phyloP scores from a whole-genome alignment of 2,888 invertebrate species.

The Myathropa florea region DNA sequence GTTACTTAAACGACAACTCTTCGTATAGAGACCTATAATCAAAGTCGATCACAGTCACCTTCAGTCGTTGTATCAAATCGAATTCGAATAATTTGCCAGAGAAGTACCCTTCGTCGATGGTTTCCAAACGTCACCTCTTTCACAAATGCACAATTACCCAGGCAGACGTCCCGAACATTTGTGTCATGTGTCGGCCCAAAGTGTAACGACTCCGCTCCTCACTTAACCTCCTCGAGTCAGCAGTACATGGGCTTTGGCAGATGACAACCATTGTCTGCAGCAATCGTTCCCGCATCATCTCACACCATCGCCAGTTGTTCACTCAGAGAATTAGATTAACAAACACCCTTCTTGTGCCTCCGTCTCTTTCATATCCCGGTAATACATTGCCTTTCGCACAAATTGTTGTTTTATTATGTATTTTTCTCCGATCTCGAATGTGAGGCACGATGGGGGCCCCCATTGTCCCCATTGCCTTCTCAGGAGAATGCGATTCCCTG shows the following conservation, averaged over 20 bases:
- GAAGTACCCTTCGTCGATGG: no score
- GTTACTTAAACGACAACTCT: no score
- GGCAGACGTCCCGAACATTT: background rate
- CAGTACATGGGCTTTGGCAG: background rate
- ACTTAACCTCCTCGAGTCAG: background rate
- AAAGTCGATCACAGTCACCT: no score
- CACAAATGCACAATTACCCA: background rate
- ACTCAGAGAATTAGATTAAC: slow-evolving; percentile 10
- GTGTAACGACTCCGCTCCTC: background rate
- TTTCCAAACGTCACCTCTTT: background rate
- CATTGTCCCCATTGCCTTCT: background rate
- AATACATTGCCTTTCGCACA: slow-evolving; percentile 16
- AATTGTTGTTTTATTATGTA: slow-evolving; percentile 37
- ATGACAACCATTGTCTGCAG: slow-evolving; percentile 1
- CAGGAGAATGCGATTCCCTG: slow-evolving; percentile 9
- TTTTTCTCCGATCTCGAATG: background rate
- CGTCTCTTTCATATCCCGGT: background rate
- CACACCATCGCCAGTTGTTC: background rate
- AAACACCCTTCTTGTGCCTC: background rate
- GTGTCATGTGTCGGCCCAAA: background rate
- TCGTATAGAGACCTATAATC: no score
- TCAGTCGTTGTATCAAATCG: no score
- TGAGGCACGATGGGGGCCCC: background rate
- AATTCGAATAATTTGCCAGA: no score
- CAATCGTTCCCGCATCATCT: background rate